Evolutionary conservation across 1,140 invertebrate species (phyloP), one percentile per base, ranked within the genome.

Genomic region (Drosophila kanapiae): DNA sequence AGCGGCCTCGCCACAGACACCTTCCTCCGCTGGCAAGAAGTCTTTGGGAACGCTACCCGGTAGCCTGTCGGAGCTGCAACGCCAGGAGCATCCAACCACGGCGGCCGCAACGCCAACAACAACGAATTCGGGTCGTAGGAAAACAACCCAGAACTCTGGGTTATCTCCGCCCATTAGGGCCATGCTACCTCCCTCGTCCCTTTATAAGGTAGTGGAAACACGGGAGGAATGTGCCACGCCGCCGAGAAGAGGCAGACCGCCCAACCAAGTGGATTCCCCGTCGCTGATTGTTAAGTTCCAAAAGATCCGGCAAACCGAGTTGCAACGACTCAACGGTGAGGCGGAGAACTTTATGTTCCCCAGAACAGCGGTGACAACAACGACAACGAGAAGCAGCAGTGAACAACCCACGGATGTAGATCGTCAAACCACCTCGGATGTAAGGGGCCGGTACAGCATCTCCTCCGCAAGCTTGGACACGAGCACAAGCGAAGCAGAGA

Each of bases 331-430:
- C 2, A 97, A 96, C 64, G 96, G 96, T 67, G 96, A 97, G 91
- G 96, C 96, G 0, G 96, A 97, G 78, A 97, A 96, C 54, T 97
- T 97, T 87, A 96, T 97, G 95, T 97, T 97, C 90, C 95, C 96
- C 0, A 95, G 94, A 68, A 94, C 95, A 35, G 94, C 95, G 35
- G 61, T 62, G 27, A 94, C 95, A 23, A 94, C 95, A 27, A 60
- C 61, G 1, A 63, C 61, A 4, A 58, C 67, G 31, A 94, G 95
- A 13, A 94, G 94, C 0, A 95, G 94, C 62, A 92, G 91, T 47
- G 92, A 92, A 14, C 37, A 86, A 14, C 62, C 77, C 16, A 93
- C 94, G 78, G 81, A 94, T 82, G 54, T 94, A 86, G 56, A 94
- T 93, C 23, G 94, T 86, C 65, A 94, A 33, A 92, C 90, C 11